Percentiles rank a stretch among this genome's conserved stretches.
Evolutionary conservation across 2,888 invertebrate genomes (phyloP).

Genomic region (Tanytarsus gracilentus): DNA sequence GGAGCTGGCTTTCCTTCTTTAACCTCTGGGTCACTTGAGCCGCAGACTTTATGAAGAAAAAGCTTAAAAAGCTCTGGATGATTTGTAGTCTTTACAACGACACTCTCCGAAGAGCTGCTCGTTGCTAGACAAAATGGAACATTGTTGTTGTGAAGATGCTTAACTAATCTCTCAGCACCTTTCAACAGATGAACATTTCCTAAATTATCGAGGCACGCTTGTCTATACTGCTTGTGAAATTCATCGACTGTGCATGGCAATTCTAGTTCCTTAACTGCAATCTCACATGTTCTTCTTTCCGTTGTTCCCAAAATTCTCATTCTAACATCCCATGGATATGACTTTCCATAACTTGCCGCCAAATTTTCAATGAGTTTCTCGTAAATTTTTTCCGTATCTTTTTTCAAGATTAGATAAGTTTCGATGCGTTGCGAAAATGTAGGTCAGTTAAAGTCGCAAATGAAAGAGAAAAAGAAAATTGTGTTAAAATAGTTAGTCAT

Average conservation of each 20-base stretch:
- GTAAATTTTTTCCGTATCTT: slow-evolving; percentile 74
- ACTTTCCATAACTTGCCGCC: slow-evolving; percentile 61
- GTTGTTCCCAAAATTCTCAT: slow-evolving; percentile 67
- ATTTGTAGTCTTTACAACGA: slow-evolving; percentile 56
- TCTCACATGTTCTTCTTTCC: slow-evolving; percentile 58
- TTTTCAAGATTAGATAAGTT: too few relatives aligned
- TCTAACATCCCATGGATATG: slow-evolving; percentile 71
- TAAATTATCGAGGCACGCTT: slow-evolving; percentile 9
- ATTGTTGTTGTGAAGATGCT: slow-evolving; percentile 61
- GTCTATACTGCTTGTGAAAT: slow-evolving; percentile 46
- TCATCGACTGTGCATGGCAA: slow-evolving; percentile 59
- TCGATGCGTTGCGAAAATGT: too few relatives aligned
- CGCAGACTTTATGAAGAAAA: slow-evolving; percentile 71
- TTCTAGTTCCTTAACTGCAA: slow-evolving; percentile 56
- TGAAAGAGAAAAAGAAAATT: background rate
- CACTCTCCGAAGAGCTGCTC: slow-evolving; percentile 66
- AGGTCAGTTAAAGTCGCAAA: background rate
- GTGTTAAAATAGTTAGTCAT: too few relatives aligned
- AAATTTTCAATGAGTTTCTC: slow-evolving; percentile 61
- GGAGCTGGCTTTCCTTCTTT: slow-evolving; percentile 82
- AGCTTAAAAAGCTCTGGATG: slow-evolving; percentile 55
- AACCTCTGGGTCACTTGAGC: slow-evolving; percentile 75
- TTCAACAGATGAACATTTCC: slow-evolving; percentile 13
- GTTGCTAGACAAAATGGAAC: slow-evolving; percentile 84
- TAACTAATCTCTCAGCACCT: slow-evolving; percentile 64